phyloP scores from a whole-genome alignment of 2,888 invertebrate genomes.

The Argynnis bischoffii region DNA sequence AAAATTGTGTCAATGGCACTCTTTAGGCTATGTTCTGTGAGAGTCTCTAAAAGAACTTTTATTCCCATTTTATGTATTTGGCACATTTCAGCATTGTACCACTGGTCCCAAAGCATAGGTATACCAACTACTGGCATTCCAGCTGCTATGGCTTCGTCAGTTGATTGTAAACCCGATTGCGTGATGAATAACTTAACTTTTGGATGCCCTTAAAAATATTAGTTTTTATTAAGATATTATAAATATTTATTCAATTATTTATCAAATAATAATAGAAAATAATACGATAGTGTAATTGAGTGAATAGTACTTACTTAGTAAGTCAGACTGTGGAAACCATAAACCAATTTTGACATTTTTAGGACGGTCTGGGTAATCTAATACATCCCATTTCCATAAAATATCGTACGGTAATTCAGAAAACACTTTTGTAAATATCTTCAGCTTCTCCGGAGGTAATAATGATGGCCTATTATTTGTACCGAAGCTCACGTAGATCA shows the following conservation, averaged over 20 bases:
- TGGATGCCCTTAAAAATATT: conserved; percentile 54
- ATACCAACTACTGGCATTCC: conserved; percentile 62
- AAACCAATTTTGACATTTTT: conserved; percentile 53
- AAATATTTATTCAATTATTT: neutral
- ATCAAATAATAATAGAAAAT: neutral
- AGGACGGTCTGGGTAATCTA: conserved; percentile 46
- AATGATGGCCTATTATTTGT: conserved; percentile 48
- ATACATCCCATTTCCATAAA: conserved; percentile 59
- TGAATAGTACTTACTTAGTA: conserved; percentile 51
- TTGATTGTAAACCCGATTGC: conserved; percentile 67
- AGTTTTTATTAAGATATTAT: neutral
- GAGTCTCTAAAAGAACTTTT: conserved; percentile 46
- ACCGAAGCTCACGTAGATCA: conserved; percentile 58
- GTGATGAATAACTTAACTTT: conserved; percentile 64
- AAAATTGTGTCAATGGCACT: conserved; percentile 46
- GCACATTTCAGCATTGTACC: conserved; percentile 54
- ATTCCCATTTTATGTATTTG: conserved; percentile 50
- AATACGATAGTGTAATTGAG: neutral
- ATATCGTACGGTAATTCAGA: conserved; percentile 54
- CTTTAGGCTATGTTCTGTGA: conserved; percentile 47
- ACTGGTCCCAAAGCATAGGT: conserved; percentile 66
- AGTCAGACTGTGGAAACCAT: conserved; percentile 62
- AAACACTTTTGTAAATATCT: conserved; percentile 44
- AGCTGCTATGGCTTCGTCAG: conserved; percentile 64
- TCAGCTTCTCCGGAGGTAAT: conserved; percentile 38